Percentiles rank a stretch among this genome's conserved stretches.
These are phyloP conservation scores for Cryptus armator DNA, from an alignment of 2,888 invertebrate species.

Conservation along the genomic window DNA sequence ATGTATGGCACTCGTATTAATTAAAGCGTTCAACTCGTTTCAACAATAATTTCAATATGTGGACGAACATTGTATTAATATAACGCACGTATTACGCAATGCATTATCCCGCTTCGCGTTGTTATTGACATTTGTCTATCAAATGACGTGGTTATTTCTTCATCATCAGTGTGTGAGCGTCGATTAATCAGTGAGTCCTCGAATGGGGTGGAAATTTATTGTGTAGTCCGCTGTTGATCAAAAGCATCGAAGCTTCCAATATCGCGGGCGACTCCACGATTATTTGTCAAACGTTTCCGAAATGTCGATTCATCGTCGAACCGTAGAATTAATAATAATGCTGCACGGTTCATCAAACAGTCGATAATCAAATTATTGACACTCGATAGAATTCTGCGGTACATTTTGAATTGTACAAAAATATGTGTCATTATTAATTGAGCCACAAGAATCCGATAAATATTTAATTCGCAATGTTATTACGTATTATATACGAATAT, in stretches of 20 bases:
- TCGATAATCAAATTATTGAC: slow-evolving; percentile 27
- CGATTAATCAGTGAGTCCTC: slow-evolving; percentile 39
- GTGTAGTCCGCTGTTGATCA: not conserved
- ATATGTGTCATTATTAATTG: not conserved
- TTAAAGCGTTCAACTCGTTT: not conserved
- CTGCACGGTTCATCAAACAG: not conserved
- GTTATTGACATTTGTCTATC: slow-evolving; percentile 42
- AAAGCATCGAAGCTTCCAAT: slow-evolving; percentile 25
- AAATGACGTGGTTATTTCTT: slow-evolving; percentile 45
- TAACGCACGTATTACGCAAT: slow-evolving; percentile 14
- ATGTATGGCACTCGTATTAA: not conserved
- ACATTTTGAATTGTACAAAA: slow-evolving; percentile 7
- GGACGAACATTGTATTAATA: slow-evolving; percentile 25
- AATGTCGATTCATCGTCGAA: slow-evolving; percentile 31
- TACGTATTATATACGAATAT: no score
- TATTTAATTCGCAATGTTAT: no score
- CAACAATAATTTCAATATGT: slow-evolving; percentile 35
- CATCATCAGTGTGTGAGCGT: not conserved
- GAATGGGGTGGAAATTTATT: slow-evolving; percentile 16
- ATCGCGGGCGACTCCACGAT: slow-evolving; percentile 12
- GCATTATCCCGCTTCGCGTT: slow-evolving; percentile 10
- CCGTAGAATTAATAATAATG: slow-evolving; percentile 31
- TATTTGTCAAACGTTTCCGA: slow-evolving; percentile 42
- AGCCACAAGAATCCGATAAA: not conserved
- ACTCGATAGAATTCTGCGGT: not conserved